Percentiles rank a stretch among this genome's conserved stretches.
Conservation (phyloP, 2,113 vertebrate genomes). For the Rhynchomys soricoides region DNA sequence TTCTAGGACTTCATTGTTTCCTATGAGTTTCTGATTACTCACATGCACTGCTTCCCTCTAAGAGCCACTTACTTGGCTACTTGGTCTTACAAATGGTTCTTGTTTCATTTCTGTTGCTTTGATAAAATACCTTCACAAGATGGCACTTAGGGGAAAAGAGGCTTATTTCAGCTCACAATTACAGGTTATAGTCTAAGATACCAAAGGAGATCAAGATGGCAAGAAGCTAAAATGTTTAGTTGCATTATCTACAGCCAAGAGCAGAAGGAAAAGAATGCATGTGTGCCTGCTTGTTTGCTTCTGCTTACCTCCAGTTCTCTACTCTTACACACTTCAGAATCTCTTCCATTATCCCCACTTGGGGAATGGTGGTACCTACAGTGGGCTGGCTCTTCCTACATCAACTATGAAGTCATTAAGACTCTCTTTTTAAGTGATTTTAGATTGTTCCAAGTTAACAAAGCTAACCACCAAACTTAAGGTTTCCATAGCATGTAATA, state of each 20-base stretch:
- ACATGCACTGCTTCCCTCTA: not conserved
- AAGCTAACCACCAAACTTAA: not conserved
- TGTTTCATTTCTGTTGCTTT: not conserved
- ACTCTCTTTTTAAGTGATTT: not conserved
- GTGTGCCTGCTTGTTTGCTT: not conserved
- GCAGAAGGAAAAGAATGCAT: not conserved
- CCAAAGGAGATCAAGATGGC: not conserved
- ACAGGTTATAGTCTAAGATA: not conserved
- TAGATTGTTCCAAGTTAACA: not conserved
- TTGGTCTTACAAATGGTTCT: not conserved
- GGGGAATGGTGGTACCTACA: not conserved
- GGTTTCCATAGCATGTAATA: not conserved
- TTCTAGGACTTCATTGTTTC: not conserved
- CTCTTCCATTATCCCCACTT: not conserved
- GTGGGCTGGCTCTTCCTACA: not conserved
- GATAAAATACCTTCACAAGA: not conserved
- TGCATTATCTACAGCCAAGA: not conserved
- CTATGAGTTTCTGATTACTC: not conserved
- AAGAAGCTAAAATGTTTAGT: not conserved
- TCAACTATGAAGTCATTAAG: not conserved
- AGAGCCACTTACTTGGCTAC: no score
- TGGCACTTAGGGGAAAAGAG: not conserved
- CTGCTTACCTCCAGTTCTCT: not conserved
- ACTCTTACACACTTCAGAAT: not conserved
- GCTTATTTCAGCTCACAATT: not conserved